Conservation (phyloP, 1,140 invertebrate genomes). For the Charaxes varanes region DNA sequence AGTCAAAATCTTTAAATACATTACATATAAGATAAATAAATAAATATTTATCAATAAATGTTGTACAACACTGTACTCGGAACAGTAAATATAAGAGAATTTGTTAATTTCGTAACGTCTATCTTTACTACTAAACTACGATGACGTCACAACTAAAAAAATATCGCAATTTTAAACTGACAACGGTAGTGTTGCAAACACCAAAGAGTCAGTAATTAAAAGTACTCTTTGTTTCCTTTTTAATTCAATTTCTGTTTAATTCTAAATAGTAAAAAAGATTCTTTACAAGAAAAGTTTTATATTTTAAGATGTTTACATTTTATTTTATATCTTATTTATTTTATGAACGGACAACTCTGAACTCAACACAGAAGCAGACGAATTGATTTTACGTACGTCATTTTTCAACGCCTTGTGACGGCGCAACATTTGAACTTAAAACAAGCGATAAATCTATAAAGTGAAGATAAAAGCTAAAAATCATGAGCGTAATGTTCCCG, state of each 20-base stretch:
- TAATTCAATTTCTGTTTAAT: neutral
- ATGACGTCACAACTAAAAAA: conserved; percentile 55
- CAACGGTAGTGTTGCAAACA: conserved; percentile 2
- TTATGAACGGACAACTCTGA: neutral
- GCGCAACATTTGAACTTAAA: conserved; percentile 66
- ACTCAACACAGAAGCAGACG: conserved; percentile 6
- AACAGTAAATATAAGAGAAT: conserved; percentile 13
- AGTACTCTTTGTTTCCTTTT: neutral
- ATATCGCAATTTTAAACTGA: no score
- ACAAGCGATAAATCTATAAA: conserved; percentile 33
- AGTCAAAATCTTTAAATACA: conserved; percentile 5
- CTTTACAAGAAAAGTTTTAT: no score
- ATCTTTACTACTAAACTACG: conserved; percentile 62
- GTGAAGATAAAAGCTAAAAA: conserved; percentile 31
- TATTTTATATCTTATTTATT: no score
- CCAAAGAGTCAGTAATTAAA: neutral
- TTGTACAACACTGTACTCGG: conserved; percentile 20
- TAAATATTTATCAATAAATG: conserved; percentile 11
- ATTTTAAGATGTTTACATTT: no score
- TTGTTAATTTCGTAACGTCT: conserved; percentile 51
- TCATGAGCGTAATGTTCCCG: conserved; percentile 20
- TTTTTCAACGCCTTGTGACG: conserved; percentile 46
- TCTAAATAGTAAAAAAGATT: no score
- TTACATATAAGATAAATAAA: conserved; percentile 12
- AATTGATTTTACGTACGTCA: conserved; percentile 67